A percentile compares a stretch with the other conserved stretches of the same genome.
phyloP scores from a whole-genome alignment of 2,797 vertebrate species.

The Notoglanidium macrostoma region DNA sequence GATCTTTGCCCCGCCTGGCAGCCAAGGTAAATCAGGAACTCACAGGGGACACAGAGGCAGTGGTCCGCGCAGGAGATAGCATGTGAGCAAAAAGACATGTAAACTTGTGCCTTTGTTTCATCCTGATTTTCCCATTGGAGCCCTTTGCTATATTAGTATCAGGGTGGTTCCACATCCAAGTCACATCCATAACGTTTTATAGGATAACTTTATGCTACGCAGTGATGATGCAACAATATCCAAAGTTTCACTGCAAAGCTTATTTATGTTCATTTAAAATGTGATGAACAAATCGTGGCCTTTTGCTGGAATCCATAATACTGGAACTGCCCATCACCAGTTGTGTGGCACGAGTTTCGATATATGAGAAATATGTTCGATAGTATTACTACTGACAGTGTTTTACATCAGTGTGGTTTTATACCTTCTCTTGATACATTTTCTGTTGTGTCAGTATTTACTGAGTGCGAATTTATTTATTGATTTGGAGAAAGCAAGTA shows the following conservation, averaged over 20 bases:
- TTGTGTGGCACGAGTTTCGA: not conserved
- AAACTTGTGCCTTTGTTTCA: not conserved
- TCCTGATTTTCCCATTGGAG: not conserved
- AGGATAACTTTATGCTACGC: no score
- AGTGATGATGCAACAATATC: no score
- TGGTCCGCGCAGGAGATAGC: conserved; percentile 17
- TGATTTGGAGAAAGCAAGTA: not conserved
- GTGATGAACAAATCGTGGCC: no score
- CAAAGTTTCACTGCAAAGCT: no score
- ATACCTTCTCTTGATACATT: not conserved
- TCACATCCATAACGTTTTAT: no score
- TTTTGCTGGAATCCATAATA: no score
- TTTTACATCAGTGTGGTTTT: not conserved
- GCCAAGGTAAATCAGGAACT: conserved; percentile 77
- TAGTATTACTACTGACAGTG: not conserved
- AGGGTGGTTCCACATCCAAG: no score
- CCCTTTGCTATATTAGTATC: not conserved
- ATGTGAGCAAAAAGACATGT: not conserved
- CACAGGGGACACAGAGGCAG: conserved; percentile 61
- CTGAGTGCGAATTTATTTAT: not conserved
- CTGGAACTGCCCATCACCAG: not conserved
- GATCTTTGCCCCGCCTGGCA: conserved; percentile 85
- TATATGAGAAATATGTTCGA: not conserved
- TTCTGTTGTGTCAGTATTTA: not conserved
- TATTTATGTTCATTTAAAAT: no score